phyloP scores from a whole-genome alignment of 2,113 vertebrate species.

The Ranitomeya imitator region DNA sequence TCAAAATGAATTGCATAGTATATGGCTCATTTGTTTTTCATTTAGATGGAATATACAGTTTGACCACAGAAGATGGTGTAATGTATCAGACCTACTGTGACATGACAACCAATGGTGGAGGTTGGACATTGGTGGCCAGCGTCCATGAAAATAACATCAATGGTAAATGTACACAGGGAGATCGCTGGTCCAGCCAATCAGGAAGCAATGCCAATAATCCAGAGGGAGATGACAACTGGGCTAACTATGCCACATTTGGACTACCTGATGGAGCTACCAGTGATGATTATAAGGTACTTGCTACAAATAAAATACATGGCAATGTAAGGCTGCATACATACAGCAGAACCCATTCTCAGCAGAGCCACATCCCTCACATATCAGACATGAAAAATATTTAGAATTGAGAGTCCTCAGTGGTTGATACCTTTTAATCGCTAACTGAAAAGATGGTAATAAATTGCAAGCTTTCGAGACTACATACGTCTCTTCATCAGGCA shows the following conservation, averaged over 20 bases:
- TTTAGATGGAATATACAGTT: slow-evolving; percentile 62
- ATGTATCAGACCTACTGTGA: slow-evolving; percentile 72
- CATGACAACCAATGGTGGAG: slow-evolving; percentile 66
- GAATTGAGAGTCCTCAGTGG: too few species aligned
- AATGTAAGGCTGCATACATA: background rate
- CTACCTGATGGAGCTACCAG: slow-evolving; percentile 63
- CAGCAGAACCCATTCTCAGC: background rate
- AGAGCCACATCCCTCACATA: background rate
- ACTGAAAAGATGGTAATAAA: too few species aligned
- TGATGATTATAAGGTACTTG: slow-evolving; percentile 69
- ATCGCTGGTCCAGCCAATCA: slow-evolving; percentile 70
- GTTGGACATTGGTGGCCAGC: slow-evolving; percentile 73
- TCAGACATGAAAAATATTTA: too few species aligned
- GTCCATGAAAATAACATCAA: slow-evolving; percentile 67
- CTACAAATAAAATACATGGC: background rate
- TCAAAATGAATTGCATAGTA: background rate
- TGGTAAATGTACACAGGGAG: slow-evolving; percentile 66
- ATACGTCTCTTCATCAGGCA: too few species aligned
- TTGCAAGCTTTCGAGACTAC: too few species aligned
- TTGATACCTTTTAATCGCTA: too few species aligned
- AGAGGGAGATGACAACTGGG: slow-evolving; percentile 66
- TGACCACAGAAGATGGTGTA: slow-evolving; percentile 22
- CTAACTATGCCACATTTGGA: slow-evolving; percentile 68
- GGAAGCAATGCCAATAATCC: slow-evolving; percentile 58
- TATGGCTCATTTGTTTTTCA: background rate